Percentiles rank a stretch among this genome's conserved stretches.
Conservation (phyloP, 2,888 invertebrate genomes). For the Yponomeuta plumbellus region DNA sequence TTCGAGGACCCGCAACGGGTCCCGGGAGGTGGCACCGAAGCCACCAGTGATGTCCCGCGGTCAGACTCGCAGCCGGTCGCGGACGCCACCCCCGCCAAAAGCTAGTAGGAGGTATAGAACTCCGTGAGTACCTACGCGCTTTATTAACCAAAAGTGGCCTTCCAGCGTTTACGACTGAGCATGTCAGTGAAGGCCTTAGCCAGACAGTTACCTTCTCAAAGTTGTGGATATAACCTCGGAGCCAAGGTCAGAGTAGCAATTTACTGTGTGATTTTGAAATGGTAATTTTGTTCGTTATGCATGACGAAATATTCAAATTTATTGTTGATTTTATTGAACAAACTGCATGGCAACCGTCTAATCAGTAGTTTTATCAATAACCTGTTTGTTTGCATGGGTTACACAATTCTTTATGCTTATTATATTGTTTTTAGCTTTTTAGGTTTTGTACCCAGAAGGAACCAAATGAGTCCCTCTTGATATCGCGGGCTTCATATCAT, state of each 20-base stretch:
- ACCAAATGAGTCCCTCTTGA: no score
- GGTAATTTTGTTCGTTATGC: background rate
- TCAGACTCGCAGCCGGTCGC: slow-evolving; percentile 70
- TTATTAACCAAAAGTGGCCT: slow-evolving; percentile 14
- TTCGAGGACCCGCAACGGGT: slow-evolving; percentile 70
- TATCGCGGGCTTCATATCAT: no score
- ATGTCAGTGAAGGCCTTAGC: slow-evolving; percentile 3
- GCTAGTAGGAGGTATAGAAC: slow-evolving; percentile 67
- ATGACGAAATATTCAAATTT: background rate
- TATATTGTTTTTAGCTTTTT: no score
- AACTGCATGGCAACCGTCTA: slow-evolving; percentile 9
- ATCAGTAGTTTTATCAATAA: slow-evolving; percentile 6
- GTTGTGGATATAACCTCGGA: slow-evolving; percentile 7
- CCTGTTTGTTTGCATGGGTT: no score
- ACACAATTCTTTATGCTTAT: no score
- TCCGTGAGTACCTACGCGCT: slow-evolving; percentile 52
- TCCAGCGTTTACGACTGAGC: background rate
- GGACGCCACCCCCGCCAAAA: slow-evolving; percentile 73
- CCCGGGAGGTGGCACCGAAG: slow-evolving; percentile 63
- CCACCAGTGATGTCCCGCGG: slow-evolving; percentile 61
- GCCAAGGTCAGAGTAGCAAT: slow-evolving; percentile 9
- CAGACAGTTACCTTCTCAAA: background rate
- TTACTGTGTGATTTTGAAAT: slow-evolving; percentile 7
- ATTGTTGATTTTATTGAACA: slow-evolving; percentile 8
- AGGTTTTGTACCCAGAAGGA: no score